Evolutionary conservation across 2,888 invertebrate genomes (phyloP).

Genomic region (Meiosimyza decipiens): DNA sequence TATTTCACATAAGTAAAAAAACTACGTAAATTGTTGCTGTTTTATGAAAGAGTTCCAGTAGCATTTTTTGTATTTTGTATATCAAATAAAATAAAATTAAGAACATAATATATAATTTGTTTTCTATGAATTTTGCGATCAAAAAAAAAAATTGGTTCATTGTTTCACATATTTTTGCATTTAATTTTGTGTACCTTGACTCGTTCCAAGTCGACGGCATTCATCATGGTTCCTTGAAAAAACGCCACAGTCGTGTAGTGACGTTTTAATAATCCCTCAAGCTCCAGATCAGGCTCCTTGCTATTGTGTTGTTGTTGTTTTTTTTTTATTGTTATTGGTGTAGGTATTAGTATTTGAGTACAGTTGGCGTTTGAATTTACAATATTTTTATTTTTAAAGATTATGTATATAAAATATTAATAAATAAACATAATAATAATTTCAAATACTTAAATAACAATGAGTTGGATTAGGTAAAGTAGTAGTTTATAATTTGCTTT

Average conservation of each 20-base stretch:
- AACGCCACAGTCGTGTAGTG: constrained; percentile 99
- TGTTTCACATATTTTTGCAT: constrained; percentile 12
- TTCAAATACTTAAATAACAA: background rate
- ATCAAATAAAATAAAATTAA: background rate
- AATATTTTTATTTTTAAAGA: background rate
- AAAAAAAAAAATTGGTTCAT: constrained; percentile 1
- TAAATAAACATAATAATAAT: no score
- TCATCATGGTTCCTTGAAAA: constrained; percentile 99
- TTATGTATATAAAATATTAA: no score
- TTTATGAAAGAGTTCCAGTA: background rate
- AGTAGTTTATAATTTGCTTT: background rate
- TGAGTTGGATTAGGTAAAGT: background rate
- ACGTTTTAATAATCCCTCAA: constrained; percentile 99
- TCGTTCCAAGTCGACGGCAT: constrained; percentile 99
- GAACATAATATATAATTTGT: background rate
- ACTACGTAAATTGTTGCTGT: background rate
- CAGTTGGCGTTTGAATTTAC: background rate
- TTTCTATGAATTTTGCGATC: constrained; percentile 32
- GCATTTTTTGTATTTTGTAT: constrained; percentile 3
- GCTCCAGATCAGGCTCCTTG: constrained; percentile 99
- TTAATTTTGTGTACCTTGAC: constrained; percentile 85
- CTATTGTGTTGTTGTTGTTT: constrained; percentile 73
- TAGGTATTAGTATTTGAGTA: constrained; percentile 2
- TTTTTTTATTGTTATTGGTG: constrained; percentile 16
- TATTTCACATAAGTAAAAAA: background rate